Evolutionary conservation across 2,113 vertebrate species (phyloP).

Genomic region (Prolemur simus): DNA sequence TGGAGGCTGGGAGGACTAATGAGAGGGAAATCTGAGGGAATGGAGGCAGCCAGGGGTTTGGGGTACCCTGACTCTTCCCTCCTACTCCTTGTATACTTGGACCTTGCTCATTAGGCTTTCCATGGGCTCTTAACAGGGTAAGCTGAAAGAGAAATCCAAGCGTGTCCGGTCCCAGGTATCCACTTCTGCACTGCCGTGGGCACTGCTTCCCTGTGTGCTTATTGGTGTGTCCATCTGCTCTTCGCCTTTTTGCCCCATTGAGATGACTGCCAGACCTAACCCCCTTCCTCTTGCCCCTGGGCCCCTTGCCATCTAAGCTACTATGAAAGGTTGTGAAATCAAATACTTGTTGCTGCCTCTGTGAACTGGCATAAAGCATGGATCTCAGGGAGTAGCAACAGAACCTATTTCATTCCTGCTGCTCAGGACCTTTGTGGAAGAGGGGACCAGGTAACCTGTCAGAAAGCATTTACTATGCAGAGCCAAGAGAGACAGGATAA

Average conservation of each 20-base stretch:
- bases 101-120: constrained; percentile 78
- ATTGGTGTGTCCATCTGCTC: constrained; percentile 69
- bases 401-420: constrained; percentile 27
- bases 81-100: neutral
- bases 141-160: constrained; percentile 92
- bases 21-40: neutral
- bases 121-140: constrained; percentile 93
- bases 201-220: constrained; percentile 54
- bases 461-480: constrained; percentile 21
- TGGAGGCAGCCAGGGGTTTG: neutral
- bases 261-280: constrained; percentile 51
- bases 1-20: neutral
- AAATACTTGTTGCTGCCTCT: constrained; percentile 37
- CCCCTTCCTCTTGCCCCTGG: neutral
- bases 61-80: neutral
- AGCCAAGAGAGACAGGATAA: constrained; percentile 26
- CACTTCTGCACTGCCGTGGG: constrained; percentile 69
- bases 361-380: neutral
- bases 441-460: neutral
- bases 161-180: constrained; percentile 94
- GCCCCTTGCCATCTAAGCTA: constrained; percentile 15
- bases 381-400: neutral
- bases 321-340: constrained; percentile 27
- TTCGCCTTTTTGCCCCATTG: constrained; percentile 62
- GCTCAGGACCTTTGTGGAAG: neutral